Base-by-base conservation (phyloP, 2,888 invertebrate genomes). In the Macaria notata region DNA sequence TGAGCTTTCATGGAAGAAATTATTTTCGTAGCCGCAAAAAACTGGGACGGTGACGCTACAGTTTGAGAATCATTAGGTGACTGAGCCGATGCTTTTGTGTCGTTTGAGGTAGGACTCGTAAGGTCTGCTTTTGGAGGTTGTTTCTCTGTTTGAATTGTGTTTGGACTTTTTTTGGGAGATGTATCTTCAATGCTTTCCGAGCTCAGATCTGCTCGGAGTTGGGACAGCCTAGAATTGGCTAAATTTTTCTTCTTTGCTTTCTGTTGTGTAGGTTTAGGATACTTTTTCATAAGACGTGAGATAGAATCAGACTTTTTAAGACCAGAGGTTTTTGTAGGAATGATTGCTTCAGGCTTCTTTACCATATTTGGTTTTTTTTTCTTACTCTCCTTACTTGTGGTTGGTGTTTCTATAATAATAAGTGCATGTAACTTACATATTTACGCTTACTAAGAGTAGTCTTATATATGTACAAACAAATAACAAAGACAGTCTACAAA, bases 1-100 rank as follows among this genome's bases (percentile, higher is more conserved):
- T 90, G 91, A 5, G 91, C 88, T 72, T 88, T 90, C 87, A 91
- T 90, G 1, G 91, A 84, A 3, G 80, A 86, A 63, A 91, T 83
- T 41, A 90, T 89, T 76, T 89, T 91, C 56, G 87, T 91, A 2
- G 89, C 91, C 0, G 89, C 82, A 57, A 89, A 81, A 65, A 91
- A 91, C 57, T 90, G 91, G 39, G 91, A 89, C 0, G 89, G 87
- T 4, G 88, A 88, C 29, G 85, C 80, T 4, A 76, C 76, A 0
- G 87, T 84, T 30, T 85, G 84, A 7, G 83, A 90, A 19, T 49
- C 44, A 61, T 76, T 83, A 0, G 86, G 87, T 1, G 88, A 87
- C 31, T 84, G 85, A 4, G n/a, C 9, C 0, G 69, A 66, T 9
- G 71, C 38, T 50, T 63, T 61, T 31, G 61, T 53, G 31, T 69